Evolutionary conservation across 1,140 invertebrate genomes (phyloP), one percentile per base, ranked within the genome.

Genomic region (Papilio aristodemus): DNA sequence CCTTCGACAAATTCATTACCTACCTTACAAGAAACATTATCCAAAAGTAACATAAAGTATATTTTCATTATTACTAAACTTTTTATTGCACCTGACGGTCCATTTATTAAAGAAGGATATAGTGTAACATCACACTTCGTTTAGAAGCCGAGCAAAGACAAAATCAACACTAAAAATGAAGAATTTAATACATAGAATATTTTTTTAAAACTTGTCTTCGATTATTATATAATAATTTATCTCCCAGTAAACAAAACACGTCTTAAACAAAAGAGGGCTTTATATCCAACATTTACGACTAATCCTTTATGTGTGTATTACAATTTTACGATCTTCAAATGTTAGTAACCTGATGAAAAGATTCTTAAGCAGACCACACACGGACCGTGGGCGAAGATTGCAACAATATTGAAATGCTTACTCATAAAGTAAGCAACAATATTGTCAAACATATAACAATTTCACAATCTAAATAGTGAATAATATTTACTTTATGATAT

Each of bases 231-330:
- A 50, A 50, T 50, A 10, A 41, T 17, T 43, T 9, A 54, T 22
- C 17, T 1, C 10, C 11, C 43, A 46, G 7, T 54, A 54, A 50
- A 50, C 43, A 50, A 50, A 50, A 50, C 17, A 50, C 11, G 22
- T 13, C 9, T 22, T 11, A 54, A 19, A 54, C 46, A 54, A 54
- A 43, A 54, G 1, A 13, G 5, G 22, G 11, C 46, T 54, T 54
- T 54, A 54, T 19, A 22, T 17, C 22, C 22, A 4, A 22, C 9
- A 4, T 54, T 54, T 54, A 54, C 46, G 46, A 22, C 46, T 54
- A 25, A 54, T 22, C 22, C 46, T 54, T 54, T 54, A 25, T 25
- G 46, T 54, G 43, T 17, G 14, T 43, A 54, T 54, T 54, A 54
- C 17, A 22, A 4, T 54, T 25, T 54, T 54, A 54, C 46, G 46